These are phyloP conservation scores for Umimayanthus kanabou DNA, from an alignment of 92 coral and sea anemone genomes.

Conservation along the genomic window DNA sequence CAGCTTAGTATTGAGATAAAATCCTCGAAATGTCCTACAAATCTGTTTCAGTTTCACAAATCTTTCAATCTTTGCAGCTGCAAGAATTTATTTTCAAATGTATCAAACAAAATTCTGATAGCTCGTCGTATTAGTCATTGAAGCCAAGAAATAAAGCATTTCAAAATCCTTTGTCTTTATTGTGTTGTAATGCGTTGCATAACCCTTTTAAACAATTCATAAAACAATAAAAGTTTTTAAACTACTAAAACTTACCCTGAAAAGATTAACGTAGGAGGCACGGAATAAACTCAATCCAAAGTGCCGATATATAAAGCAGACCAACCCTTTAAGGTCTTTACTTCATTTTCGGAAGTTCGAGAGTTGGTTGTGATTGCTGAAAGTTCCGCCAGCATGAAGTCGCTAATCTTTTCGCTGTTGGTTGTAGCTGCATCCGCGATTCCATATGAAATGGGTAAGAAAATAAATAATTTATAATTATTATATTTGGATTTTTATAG, in stretches of 20 bases:
- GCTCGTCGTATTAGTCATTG: not conserved
- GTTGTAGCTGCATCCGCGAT: not conserved
- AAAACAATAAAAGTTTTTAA: not conserved
- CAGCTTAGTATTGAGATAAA: not conserved
- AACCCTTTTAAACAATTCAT: not conserved
- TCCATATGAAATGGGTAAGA: not conserved
- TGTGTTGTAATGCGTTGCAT: not conserved
- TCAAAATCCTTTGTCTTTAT: not conserved
- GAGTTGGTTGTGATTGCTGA: not conserved
- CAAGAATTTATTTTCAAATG: not conserved
- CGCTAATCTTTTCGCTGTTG: not conserved
- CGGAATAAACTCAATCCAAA: not conserved
- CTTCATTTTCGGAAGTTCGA: not conserved
- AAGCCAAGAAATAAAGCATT: not conserved
- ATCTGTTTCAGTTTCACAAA: not conserved
- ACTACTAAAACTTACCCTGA: not conserved
- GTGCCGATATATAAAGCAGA: not conserved
- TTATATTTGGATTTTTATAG: no score
- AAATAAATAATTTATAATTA: no score
- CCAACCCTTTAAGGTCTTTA: not conserved
- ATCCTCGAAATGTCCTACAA: not conserved
- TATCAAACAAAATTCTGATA: not conserved
- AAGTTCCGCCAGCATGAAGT: not conserved
- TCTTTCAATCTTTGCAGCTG: not conserved
- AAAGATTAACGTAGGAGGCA: not conserved